phyloP scores from a whole-genome alignment of 2,888 invertebrate genomes.

The Vesta saturnalis region DNA sequence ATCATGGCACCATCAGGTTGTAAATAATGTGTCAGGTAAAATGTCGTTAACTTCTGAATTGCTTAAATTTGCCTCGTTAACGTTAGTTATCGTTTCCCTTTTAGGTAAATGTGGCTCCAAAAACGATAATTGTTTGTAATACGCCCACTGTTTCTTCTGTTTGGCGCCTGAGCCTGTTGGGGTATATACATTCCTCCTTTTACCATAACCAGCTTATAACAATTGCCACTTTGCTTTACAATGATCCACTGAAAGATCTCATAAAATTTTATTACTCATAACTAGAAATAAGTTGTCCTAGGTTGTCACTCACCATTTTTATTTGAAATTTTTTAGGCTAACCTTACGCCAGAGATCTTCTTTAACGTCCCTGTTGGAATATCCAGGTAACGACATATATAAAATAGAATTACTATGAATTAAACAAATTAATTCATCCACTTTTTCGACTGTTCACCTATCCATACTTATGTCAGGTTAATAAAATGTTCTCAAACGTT shows the following conservation, averaged over 20 bases:
- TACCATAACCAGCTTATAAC: neutral
- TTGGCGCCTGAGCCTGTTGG: neutral
- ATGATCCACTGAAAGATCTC: neutral
- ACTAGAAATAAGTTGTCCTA: neutral
- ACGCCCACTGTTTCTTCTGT: too few species aligned
- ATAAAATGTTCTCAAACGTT: neutral
- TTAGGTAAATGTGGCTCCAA: neutral
- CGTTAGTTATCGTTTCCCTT: too few species aligned
- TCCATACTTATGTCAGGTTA: neutral
- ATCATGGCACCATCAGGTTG: too few species aligned
- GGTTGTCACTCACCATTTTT: neutral
- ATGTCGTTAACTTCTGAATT: too few species aligned
- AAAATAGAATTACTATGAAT: neutral
- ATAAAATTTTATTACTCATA: neutral
- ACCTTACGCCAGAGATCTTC: too few species aligned
- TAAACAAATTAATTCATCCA: too few species aligned
- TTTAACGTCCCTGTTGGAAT: too few species aligned
- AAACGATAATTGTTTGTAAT: too few species aligned
- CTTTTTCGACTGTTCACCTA: too few species aligned
- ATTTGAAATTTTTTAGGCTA: neutral
- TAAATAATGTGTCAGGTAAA: too few species aligned
- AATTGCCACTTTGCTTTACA: neutral
- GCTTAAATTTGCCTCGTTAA: too few species aligned
- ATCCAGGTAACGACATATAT: neutral
- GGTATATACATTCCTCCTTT: neutral